phyloP scores from a whole-genome alignment of 2,113 vertebrate genomes.

The Colossoma macropomum region DNA sequence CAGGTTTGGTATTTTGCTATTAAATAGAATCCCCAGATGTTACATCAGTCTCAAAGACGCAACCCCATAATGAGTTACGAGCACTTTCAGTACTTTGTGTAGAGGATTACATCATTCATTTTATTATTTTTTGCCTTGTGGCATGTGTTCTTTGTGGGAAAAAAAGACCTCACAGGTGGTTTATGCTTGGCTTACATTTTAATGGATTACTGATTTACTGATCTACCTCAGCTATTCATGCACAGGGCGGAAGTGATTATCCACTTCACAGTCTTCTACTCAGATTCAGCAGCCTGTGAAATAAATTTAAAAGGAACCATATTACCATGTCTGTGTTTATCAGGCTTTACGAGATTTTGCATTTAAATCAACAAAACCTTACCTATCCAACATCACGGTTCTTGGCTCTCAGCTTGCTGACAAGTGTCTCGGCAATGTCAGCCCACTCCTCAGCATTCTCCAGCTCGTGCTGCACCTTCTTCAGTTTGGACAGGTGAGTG shows the following conservation, averaged over 20 bases:
- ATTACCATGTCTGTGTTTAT: not conserved
- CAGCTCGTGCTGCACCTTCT: slow-evolving; percentile 80
- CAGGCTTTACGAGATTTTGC: no score
- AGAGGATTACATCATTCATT: no score
- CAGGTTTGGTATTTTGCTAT: no score
- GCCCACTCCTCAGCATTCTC: slow-evolving; percentile 82
- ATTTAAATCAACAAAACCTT: not conserved
- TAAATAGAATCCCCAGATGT: no score
- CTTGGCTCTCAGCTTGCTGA: slow-evolving; percentile 73
- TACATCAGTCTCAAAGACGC: no score
- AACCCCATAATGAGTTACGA: no score
- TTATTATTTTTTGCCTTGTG: no score
- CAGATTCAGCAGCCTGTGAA: not conserved
- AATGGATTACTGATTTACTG: not conserved
- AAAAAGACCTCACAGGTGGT: not conserved
- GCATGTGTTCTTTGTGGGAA: not conserved
- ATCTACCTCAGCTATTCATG: not conserved
- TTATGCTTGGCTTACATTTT: not conserved
- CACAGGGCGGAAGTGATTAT: not conserved
- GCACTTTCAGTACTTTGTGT: no score
- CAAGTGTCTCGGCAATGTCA: slow-evolving; percentile 81
- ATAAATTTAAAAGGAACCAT: not conserved
- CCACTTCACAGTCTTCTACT: not conserved
- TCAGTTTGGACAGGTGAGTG: slow-evolving; percentile 70
- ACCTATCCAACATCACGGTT: not conserved